Percentiles rank a stretch among this genome's conserved stretches.
phyloP scores from a whole-genome alignment of 2,797 vertebrate species.

The Chaunax sp. region DNA sequence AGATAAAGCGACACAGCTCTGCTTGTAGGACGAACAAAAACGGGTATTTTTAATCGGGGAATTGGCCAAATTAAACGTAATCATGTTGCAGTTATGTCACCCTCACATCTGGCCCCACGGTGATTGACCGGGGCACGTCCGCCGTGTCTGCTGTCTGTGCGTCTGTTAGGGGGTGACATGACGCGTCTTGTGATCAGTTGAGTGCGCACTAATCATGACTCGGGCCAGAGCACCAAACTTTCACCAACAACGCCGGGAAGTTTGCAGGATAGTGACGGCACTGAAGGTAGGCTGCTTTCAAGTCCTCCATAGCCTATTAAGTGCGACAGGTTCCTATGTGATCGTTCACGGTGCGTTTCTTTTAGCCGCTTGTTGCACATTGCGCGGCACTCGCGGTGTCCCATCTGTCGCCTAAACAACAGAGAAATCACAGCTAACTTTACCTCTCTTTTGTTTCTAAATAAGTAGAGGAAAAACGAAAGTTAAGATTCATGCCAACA shows the following conservation, averaged over 20 bases:
- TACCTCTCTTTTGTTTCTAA: not conserved
- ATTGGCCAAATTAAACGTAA: conserved; percentile 76
- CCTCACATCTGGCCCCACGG: conserved; percentile 72
- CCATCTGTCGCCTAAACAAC: not conserved
- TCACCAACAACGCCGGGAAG: conserved; percentile 22
- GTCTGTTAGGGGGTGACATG: conserved; percentile 28
- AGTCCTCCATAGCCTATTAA: not conserved
- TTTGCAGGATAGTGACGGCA: conserved; percentile 20
- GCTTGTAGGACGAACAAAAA: conserved; percentile 57
- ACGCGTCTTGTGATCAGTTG: conserved; percentile 26
- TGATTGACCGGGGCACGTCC: conserved; percentile 57
- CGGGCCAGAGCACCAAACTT: conserved; percentile 55
- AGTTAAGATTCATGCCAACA: not conserved
- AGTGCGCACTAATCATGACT: conserved; percentile 55
- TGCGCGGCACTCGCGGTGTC: not conserved
- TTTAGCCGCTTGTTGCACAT: conserved; percentile 27
- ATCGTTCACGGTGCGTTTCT: not conserved
- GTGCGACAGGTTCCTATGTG: conserved; percentile 7
- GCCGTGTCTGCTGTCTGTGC: conserved; percentile 41
- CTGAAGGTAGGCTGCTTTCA: conserved; percentile 51
- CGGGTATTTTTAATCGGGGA: conserved; percentile 51
- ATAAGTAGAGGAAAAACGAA: not conserved
- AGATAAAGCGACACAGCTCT: conserved; percentile 39
- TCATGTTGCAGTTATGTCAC: conserved; percentile 72
- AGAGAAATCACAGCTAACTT: not conserved